Percentiles rank a stretch among this genome's conserved stretches.
phyloP scores from a whole-genome alignment of 2,888 invertebrate genomes.

The Melanotus villosus region DNA sequence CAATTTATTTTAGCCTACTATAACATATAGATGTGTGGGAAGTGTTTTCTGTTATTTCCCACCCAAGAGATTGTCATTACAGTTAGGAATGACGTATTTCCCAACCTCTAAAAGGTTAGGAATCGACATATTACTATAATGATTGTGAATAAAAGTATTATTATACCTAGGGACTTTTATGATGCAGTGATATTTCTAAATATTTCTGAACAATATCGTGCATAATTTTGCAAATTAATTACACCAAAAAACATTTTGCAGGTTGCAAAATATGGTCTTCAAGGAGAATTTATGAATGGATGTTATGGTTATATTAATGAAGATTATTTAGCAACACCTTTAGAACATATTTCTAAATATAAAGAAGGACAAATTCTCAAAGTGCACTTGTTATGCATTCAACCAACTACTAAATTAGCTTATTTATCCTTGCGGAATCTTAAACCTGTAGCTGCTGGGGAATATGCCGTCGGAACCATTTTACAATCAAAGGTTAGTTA shows the following conservation, averaged over 20 bases:
- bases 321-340: conserved; percentile 66
- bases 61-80: no score
- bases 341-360: conserved; percentile 61
- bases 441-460: conserved; percentile 56
- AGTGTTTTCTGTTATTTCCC: no score
- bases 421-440: conserved; percentile 72
- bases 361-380: conserved; percentile 69
- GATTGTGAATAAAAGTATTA: no score
- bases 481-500: conserved; percentile 67
- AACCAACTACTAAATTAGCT: conserved; percentile 78
- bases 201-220: not conserved
- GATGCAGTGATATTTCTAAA: no score
- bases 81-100: no score
- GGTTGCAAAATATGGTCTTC: conserved; percentile 71
- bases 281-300: conserved; percentile 70
- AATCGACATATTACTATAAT: no score
- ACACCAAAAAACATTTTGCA: conserved; percentile 50
- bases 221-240: no score
- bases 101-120: no score
- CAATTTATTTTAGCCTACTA: no score
- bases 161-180: no score
- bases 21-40: no score
- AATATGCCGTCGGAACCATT: conserved; percentile 72
- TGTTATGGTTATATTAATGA: conserved; percentile 71
- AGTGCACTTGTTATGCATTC: conserved; percentile 77